phyloP scores from a whole-genome alignment of 1,140 invertebrate genomes.

The Drosophila bocqueti region DNA sequence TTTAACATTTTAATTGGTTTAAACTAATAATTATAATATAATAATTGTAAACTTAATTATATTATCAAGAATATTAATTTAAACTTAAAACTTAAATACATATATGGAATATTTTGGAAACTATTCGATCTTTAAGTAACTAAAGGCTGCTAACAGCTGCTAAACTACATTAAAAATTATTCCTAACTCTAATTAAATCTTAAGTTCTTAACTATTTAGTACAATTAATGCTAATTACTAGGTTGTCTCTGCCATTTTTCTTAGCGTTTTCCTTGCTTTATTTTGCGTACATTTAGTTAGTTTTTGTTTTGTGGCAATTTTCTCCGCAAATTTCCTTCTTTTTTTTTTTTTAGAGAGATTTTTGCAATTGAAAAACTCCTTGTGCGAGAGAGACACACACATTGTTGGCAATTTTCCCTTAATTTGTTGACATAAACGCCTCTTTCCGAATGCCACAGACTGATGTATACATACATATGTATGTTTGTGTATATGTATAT shows the following conservation, averaged over 20 bases:
- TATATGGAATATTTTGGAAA: neutral
- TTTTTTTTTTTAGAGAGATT: too few relatives aligned
- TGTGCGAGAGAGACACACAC: constrained; percentile 8
- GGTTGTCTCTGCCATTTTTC: neutral
- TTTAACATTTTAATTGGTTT: neutral
- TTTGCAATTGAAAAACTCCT: constrained; percentile 14
- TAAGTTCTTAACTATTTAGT: neutral
- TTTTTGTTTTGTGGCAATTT: constrained; percentile 1
- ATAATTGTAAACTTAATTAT: too few relatives aligned
- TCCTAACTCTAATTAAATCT: neutral
- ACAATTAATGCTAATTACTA: neutral
- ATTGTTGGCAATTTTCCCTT: constrained; percentile 71
- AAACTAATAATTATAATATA: neutral
- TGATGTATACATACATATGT: too few relatives aligned
- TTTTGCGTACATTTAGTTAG: neutral
- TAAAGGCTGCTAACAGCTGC: neutral
- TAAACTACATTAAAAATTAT: neutral
- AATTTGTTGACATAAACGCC: constrained; percentile 84
- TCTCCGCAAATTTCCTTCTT: neutral
- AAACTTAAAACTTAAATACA: neutral
- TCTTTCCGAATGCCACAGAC: constrained; percentile 30
- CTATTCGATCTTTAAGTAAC: neutral
- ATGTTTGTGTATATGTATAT: neutral
- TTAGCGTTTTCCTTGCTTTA: neutral
- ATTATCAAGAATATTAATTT: neutral